Evolutionary conservation across 2,797 vertebrate species (phyloP), one percentile per base, ranked within the genome.

Genomic region (Sibirionetta formosa): DNA sequence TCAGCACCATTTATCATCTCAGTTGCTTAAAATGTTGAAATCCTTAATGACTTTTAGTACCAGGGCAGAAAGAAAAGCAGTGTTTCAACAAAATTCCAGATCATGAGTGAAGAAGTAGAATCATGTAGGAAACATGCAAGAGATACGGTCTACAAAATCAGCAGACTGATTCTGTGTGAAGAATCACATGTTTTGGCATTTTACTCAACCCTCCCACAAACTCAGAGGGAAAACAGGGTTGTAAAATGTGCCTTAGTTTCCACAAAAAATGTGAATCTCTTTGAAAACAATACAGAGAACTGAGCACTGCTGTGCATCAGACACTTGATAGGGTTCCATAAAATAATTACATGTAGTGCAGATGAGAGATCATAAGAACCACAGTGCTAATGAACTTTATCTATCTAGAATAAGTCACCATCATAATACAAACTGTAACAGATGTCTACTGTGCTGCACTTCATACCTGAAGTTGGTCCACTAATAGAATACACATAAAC

Each of bases 401-500:
- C 94, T 90, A 35, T 84, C 86, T 78, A 65, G 73, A 94, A 72
- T 57, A 86, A 95, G 58, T 82, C 79, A 80, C 50, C 7, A 22
- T 48, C 38, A 57, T 5, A 1, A 81, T 92, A 38, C 82, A 96
- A 51, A 70, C 33, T 72, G 31, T 20, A 90, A 92, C 94, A 97
- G 91, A 93, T 96, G 92, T 88, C 46, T 95, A 61, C 81, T 94
- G 78, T 73, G 88, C 88, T 95, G 90, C 84, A 89, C 76, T 90
- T 93, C 94, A 69, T 87, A 97, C 84, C 88, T 97, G 91, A 95
- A 96, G 88, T 90, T 94, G 71, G 73, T 72, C 96, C 84, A 89
- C 93, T 83, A 91, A 90, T 12, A 77, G 73, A 97, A 94, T 56
- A 95, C 29, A 31, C 35, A 81, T 95, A 95, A 96, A 60, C 7